These are phyloP conservation scores for Girardinichthys multiradiatus DNA, from an alignment of 2,113 vertebrate species.

Conservation along the genomic window DNA sequence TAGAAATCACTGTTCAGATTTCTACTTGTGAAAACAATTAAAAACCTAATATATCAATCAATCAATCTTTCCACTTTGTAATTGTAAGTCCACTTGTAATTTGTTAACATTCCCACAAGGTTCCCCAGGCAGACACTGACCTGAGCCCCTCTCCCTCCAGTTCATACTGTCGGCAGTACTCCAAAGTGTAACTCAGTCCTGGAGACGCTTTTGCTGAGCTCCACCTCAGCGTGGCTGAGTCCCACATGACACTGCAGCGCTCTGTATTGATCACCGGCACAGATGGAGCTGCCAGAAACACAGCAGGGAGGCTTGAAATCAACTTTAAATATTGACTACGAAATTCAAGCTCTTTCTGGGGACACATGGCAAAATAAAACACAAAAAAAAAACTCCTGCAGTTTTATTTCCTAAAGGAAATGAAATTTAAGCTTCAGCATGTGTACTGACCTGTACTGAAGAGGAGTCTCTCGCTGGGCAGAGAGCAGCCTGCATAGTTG, in stretches of 20 bases:
- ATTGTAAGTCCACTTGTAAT: too few species aligned
- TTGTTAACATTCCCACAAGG: background rate
- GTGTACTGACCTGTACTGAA: slow-evolving; percentile 90
- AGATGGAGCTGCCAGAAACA: slow-evolving; percentile 84
- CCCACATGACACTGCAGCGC: slow-evolving; percentile 89
- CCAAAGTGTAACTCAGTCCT: slow-evolving; percentile 86
- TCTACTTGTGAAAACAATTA: background rate
- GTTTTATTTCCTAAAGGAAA: background rate
- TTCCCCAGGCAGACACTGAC: slow-evolving; percentile 70
- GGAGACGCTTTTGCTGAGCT: slow-evolving; percentile 51
- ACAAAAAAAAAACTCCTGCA: background rate
- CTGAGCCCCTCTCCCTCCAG: slow-evolving; percentile 94
- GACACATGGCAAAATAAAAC: background rate
- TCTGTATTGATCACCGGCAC: slow-evolving; percentile 86
- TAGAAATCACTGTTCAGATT: background rate
- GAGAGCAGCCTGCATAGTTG: slow-evolving; percentile 93
- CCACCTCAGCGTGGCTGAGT: slow-evolving; percentile 89
- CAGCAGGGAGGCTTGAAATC: background rate
- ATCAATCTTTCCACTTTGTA: background rate
- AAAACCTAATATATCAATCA: too few species aligned
- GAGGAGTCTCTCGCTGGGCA: slow-evolving; percentile 89
- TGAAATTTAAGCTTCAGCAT: background rate
- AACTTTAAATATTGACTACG: background rate
- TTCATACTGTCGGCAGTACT: slow-evolving; percentile 93
- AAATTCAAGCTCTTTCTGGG: background rate